A percentile compares a stretch with the other conserved stretches of the same genome.
Evolutionary conservation across 2,113 vertebrate genomes (phyloP).

Genomic region (Rafetus swinhoei): DNA sequence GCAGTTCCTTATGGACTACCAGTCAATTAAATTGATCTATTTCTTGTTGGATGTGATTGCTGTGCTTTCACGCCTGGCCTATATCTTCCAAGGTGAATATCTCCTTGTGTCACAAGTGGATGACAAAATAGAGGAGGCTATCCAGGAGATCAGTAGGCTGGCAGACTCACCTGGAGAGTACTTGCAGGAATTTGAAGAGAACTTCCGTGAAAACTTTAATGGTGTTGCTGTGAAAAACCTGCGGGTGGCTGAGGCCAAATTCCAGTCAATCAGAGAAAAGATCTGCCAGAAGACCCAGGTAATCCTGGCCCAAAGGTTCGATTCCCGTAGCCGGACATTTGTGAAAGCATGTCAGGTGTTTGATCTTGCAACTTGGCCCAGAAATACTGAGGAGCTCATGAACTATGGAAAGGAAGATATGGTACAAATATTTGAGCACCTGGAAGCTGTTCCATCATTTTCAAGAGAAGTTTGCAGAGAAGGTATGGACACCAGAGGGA

Average conservation of each 20-base stretch:
- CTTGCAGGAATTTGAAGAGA: conserved; percentile 95
- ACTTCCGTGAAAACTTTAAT: conserved; percentile 95
- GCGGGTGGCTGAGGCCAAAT: conserved; percentile 95
- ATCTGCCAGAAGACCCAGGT: conserved; percentile 94
- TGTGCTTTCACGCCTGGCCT: conserved; percentile 91
- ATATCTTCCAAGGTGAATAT: conserved; percentile 92
- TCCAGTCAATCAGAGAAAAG: conserved; percentile 96
- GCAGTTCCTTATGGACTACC: conserved; percentile 97
- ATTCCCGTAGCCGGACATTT: conserved; percentile 87
- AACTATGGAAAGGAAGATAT: conserved; percentile 93
- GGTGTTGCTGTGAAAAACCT: conserved; percentile 93
- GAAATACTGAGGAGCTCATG: conserved; percentile 87
- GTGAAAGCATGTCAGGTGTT: conserved; percentile 93
- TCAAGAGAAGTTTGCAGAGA: conserved; percentile 82
- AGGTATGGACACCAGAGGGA: conserved; percentile 81
- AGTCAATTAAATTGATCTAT: conserved; percentile 95
- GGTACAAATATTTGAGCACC: conserved; percentile 89
- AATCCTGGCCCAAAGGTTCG: conserved; percentile 91
- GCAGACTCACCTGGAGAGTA: conserved; percentile 93
- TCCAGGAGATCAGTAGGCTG: conserved; percentile 92
- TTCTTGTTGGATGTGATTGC: conserved; percentile 95
- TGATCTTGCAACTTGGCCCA: conserved; percentile 90
- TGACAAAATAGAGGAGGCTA: conserved; percentile 91
- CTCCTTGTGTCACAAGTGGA: conserved; percentile 93
- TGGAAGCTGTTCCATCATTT: conserved; percentile 85